These are phyloP conservation scores for Heteronetta atricapilla DNA, from an alignment of 2,113 vertebrate species.

Conservation along the genomic window DNA sequence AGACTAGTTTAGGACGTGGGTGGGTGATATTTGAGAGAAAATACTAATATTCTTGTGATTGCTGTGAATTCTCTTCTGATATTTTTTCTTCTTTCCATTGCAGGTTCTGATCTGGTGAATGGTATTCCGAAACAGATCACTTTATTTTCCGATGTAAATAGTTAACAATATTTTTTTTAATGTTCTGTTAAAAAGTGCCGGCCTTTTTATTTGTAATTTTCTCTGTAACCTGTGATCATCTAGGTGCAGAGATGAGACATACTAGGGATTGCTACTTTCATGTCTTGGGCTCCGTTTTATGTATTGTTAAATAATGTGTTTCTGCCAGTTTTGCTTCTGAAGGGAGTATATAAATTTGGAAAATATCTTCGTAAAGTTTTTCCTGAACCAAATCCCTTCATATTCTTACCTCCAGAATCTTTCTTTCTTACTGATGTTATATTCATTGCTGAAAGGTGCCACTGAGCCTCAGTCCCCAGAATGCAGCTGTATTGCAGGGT, in stretches of 20 bases:
- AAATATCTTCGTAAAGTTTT: background rate
- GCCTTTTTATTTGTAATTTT: background rate
- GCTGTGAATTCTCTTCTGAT: background rate
- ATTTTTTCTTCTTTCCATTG: background rate
- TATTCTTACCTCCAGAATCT: background rate
- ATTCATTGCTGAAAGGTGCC: background rate
- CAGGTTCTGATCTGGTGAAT: slow-evolving; percentile 24
- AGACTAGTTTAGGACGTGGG: background rate
- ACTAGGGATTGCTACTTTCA: background rate
- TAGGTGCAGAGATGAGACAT: background rate
- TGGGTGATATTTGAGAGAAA: background rate
- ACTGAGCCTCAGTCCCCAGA: background rate
- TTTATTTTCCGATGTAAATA: background rate
- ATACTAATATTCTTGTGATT: background rate
- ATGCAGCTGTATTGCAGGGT: background rate
- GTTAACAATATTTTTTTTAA: background rate
- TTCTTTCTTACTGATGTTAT: background rate
- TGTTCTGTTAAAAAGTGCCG: background rate
- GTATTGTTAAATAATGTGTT: background rate
- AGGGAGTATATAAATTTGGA: background rate
- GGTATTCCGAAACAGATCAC: background rate
- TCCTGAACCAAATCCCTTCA: background rate
- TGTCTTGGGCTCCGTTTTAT: background rate
- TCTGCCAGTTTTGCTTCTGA: background rate
- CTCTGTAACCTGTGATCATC: rapidly evolving